A percentile compares a stretch with the other conserved stretches of the same genome.
Conservation (phyloP, 2,113 vertebrate species). For the Myrmophylax atrothorax region DNA sequence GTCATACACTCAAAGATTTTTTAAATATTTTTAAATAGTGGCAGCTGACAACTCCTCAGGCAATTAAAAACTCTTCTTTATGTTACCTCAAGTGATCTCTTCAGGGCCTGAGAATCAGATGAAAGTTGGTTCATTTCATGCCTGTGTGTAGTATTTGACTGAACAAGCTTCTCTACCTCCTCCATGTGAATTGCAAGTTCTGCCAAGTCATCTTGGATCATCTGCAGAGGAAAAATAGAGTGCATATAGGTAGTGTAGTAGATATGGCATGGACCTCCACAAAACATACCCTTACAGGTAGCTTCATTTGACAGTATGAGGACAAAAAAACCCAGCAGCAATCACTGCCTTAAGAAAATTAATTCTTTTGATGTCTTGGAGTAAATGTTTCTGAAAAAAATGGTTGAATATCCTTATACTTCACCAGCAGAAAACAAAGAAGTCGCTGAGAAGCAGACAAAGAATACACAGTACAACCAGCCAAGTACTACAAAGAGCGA, state of each 20-base stretch:
- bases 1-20: not conserved
- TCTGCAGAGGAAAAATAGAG: conserved; percentile 69
- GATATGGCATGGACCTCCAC: not conserved
- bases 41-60: not conserved
- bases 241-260: not conserved
- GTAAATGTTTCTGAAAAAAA: not conserved
- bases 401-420: not conserved
- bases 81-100: conserved; percentile 80
- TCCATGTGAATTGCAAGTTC: conserved; percentile 79
- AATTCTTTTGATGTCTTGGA: not conserved
- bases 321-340: not conserved
- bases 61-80: not conserved
- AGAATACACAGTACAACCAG: not conserved
- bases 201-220: conserved; percentile 84
- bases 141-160: conserved; percentile 75
- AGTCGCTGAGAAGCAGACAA: not conserved
- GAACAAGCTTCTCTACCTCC: conserved; percentile 78
- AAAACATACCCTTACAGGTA: not conserved
- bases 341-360: not conserved
- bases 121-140: conserved; percentile 79
- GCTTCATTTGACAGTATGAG: not conserved
- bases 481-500: not conserved
- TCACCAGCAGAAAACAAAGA: not conserved
- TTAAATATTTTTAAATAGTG: not conserved
- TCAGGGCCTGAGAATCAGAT: conserved; percentile 75